phyloP scores from a whole-genome alignment of 2,113 vertebrate species.

The Daboia siamensis region DNA sequence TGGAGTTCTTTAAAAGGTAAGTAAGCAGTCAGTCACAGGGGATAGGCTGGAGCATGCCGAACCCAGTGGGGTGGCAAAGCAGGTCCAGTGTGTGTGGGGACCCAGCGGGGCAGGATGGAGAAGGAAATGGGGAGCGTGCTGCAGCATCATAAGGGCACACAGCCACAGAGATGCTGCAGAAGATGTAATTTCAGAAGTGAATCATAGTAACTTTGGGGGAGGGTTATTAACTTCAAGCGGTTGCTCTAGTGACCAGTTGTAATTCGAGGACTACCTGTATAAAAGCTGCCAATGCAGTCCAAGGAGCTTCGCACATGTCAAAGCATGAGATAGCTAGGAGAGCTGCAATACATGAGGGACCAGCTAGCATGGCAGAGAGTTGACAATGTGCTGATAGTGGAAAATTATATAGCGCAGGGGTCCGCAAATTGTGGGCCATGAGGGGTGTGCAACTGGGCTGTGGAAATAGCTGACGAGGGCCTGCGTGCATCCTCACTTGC shows the following conservation, averaged over 20 bases:
- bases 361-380: background rate
- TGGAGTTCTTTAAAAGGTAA: too few species aligned
- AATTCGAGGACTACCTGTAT: background rate
- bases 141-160: background rate
- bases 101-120: background rate
- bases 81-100: too few species aligned
- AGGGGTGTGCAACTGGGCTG: too few species aligned
- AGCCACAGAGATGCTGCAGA: too few species aligned
- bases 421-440: too few species aligned
- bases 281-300: background rate
- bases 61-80: too few species aligned
- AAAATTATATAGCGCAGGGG: background rate
- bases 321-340: background rate
- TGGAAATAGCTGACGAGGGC: too few species aligned
- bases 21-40: too few species aligned
- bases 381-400: background rate
- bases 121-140: background rate
- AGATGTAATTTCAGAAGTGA: too few species aligned
- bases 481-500: too few species aligned
- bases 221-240: background rate
- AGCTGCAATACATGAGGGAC: background rate
- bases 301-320: background rate
- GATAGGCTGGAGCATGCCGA: too few species aligned
- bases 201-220: background rate
- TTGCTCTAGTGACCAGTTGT: background rate